These are phyloP conservation scores for Diorhabda sublineata DNA, from an alignment of 1,140 invertebrate species.

Conservation along the genomic window DNA sequence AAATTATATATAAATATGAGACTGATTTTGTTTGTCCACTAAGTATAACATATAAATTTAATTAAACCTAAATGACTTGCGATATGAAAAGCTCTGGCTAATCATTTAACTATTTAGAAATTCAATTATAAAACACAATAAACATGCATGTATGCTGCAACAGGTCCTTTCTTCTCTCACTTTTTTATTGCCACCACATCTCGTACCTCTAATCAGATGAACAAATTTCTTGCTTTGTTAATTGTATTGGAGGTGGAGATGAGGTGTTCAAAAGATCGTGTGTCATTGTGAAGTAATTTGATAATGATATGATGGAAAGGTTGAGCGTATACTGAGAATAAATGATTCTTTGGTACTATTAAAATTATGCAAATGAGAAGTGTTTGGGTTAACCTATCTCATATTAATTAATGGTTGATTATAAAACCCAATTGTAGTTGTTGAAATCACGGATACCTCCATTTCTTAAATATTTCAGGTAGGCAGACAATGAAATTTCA, in stretches of 20 bases:
- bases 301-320: background rate
- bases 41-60: constrained; percentile 37
- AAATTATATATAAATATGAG: too few species aligned
- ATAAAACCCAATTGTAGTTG: too few species aligned
- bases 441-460: too few species aligned
- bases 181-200: constrained; percentile 7
- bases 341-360: too few species aligned
- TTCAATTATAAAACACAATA: constrained; percentile 42
- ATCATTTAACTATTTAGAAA: constrained; percentile 40
- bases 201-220: constrained; percentile 13
- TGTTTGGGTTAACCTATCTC: too few species aligned
- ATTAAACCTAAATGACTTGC: constrained; percentile 42
- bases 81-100: constrained; percentile 29
- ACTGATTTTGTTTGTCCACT: background rate
- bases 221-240: constrained; percentile 1
- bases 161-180: constrained; percentile 20
- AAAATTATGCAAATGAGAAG: too few species aligned
- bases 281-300: background rate
- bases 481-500: too few species aligned
- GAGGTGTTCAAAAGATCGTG: background rate
- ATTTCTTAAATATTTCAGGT: too few species aligned
- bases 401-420: too few species aligned
- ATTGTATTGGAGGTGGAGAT: background rate
- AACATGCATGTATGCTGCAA: constrained; percentile 36
- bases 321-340: too few species aligned